A percentile compares a stretch with the other conserved stretches of the same genome.
These are phyloP conservation scores for Eupleurogrammus muticus DNA, from an alignment of 2,797 vertebrate species.

Conservation along the genomic window DNA sequence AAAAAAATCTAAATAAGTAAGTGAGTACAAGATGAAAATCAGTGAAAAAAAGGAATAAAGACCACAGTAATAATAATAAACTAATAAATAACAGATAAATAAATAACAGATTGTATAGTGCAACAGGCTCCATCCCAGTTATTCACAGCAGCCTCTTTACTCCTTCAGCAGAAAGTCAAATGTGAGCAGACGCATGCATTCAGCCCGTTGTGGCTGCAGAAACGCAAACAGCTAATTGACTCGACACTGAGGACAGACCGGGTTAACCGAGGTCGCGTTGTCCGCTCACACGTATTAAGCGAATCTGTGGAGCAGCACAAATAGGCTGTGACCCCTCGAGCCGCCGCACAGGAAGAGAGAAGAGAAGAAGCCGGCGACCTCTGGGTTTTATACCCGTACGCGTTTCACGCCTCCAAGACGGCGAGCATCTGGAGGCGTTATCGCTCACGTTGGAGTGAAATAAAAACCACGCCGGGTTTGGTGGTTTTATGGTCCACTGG, in stretches of 20 bases:
- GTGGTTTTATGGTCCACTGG: constrained; percentile 6
- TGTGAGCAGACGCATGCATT: constrained; percentile 3
- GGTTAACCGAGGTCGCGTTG: constrained; percentile 18
- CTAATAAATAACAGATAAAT: too few relatives aligned
- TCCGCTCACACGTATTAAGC: constrained; percentile 38
- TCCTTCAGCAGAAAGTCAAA: not conserved
- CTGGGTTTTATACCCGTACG: constrained; percentile 4
- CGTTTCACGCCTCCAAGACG: constrained; percentile 5
- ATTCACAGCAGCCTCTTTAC: not conserved
- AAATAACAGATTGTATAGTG: too few relatives aligned
- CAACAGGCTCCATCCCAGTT: too few relatives aligned
- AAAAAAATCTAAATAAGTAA: too few relatives aligned
- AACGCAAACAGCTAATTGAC: constrained; percentile 8
- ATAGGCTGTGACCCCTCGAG: constrained; percentile 40
- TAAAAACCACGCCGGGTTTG: not conserved
- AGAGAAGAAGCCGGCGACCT: constrained; percentile 27
- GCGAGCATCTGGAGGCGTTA: constrained; percentile 5
- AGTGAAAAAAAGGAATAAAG: too few relatives aligned
- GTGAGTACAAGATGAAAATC: too few relatives aligned
- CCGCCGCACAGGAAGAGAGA: constrained; percentile 15
- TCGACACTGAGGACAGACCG: constrained; percentile 21
- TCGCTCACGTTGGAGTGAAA: not conserved
- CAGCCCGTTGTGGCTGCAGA: not conserved
- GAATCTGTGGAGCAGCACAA: constrained; percentile 42
- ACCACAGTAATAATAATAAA: too few relatives aligned